Base-by-base conservation (phyloP, 2,888 invertebrate species). In the Marronus borbonicus region DNA sequence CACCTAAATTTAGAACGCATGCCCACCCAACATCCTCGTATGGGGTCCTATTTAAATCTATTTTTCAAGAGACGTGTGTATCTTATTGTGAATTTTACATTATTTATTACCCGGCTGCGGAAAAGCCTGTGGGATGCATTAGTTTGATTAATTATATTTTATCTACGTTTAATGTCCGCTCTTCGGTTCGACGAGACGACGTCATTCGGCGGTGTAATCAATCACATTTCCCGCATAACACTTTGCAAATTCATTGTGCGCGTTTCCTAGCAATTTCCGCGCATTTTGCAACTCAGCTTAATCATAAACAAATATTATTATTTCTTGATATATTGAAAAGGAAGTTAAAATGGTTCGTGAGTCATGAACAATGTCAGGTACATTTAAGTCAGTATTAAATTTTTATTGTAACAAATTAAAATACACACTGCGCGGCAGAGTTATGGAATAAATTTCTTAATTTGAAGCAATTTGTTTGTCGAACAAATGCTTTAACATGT, bases 101-200 rank as follows among this genome's bases (percentile, higher is more conserved):
- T 28, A 14, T 31, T 62, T 17, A 55, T 5, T 12, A 17, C 14
- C 31, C 5, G 7, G 31, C 31, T 62, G 12, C 31, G 10, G 8
- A 2, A 31, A 10, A 12, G 0, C 31, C 12, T 28, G 17, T 58
- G n/a, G 55, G 20, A 17, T 58, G 20, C 55, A 58, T 58, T 58
- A 28, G 17, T 28, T 28, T 62, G 31, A 62, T 62, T 62, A 62
- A 62, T 28, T 28, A n/a, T 62, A 14, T 62, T 31, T 28, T 62
- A 62, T 62, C 28, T 62, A 62, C 62, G 8, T 55, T 55, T 17
- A 55, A n/a, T 17, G 0, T 3, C 20, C 20, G 55, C 17, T n/a
- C 44, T 12, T 44, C 44, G 44, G 0, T 55, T 55, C 55, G 17
- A 3, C 8, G 20, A 17, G 5, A 55, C 17, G 31, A 36, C 7